Percentiles rank a stretch among this genome's conserved stretches.
phyloP scores from a whole-genome alignment of 2,797 vertebrate species.

The Chaenodraco wilsoni region DNA sequence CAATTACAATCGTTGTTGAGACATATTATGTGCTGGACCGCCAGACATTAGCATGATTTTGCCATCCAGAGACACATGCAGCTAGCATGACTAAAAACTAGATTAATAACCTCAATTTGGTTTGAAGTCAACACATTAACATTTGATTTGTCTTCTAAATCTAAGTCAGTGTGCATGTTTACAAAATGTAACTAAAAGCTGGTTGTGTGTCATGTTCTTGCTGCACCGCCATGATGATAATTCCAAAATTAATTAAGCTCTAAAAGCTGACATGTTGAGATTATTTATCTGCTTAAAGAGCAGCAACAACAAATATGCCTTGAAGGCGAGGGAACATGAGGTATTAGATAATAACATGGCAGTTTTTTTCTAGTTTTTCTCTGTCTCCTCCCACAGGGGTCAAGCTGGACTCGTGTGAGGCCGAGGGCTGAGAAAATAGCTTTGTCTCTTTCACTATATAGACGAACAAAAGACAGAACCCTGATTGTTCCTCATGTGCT shows the following conservation, averaged over 20 bases:
- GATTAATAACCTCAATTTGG: not conserved
- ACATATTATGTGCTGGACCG: not conserved
- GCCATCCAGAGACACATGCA: not conserved
- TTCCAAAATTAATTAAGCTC: slow-evolving; percentile 64
- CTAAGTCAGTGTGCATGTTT: slow-evolving; percentile 23
- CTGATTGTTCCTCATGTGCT: slow-evolving; percentile 63
- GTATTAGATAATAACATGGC: slow-evolving; percentile 55
- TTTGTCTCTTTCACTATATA: slow-evolving; percentile 69
- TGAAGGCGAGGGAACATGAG: slow-evolving; percentile 36
- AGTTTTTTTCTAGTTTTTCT: slow-evolving; percentile 32
- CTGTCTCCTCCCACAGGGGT: slow-evolving; percentile 60
- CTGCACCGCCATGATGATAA: slow-evolving; percentile 43
- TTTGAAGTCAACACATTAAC: not conserved
- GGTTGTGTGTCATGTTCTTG: slow-evolving; percentile 37
- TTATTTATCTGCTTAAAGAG: slow-evolving; percentile 65
- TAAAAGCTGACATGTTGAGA: slow-evolving; percentile 63
- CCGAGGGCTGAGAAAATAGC: slow-evolving; percentile 68
- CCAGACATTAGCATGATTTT: no score
- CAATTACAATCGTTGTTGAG: not conserved
- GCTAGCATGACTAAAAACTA: slow-evolving; percentile 5
- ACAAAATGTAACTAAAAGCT: slow-evolving; percentile 43
- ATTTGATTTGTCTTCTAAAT: slow-evolving; percentile 4
- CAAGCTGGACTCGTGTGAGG: slow-evolving; percentile 63
- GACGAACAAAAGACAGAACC: slow-evolving; percentile 76
- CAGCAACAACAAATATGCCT: slow-evolving; percentile 56